A percentile compares a stretch with the other conserved stretches of the same genome.
Evolutionary conservation across 2,113 vertebrate genomes (phyloP).

Genomic region (Passerina amoena): DNA sequence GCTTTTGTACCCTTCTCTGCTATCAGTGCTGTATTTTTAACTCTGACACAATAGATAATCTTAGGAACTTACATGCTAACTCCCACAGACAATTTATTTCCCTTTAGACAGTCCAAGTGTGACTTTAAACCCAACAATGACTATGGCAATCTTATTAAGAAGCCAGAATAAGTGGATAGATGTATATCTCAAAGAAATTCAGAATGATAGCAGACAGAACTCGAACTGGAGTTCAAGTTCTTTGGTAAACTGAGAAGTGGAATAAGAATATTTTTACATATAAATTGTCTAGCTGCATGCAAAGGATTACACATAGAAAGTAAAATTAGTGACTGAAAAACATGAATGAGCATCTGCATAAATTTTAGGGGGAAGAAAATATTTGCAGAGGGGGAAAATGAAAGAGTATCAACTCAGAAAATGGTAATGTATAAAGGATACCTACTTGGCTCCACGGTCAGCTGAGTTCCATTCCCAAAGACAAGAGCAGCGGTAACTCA

Average conservation of each 20-base stretch:
- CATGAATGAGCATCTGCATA: neutral
- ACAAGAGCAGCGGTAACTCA: neutral
- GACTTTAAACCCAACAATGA: neutral
- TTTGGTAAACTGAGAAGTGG: neutral
- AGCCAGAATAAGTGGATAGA: neutral
- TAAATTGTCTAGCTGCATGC: neutral
- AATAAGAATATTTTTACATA: neutral
- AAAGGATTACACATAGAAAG: neutral
- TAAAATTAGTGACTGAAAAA: neutral
- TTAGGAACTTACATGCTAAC: neutral
- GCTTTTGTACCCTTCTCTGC: neutral
- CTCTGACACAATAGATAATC: neutral
- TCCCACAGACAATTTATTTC: neutral
- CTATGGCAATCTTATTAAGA: neutral
- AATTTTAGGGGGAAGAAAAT: neutral
- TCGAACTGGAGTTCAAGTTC: neutral
- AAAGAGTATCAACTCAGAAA: neutral
- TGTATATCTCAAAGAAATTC: neutral
- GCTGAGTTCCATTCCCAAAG: neutral
- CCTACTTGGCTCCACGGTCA: neutral
- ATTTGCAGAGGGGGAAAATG: neutral
- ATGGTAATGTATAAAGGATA: neutral
- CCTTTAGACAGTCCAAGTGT: neutral
- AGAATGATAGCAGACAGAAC: neutral
- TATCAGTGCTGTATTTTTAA: neutral